These are phyloP conservation scores for Drosophila pandora DNA, from an alignment of 1,140 invertebrate genomes.

Conservation along the genomic window DNA sequence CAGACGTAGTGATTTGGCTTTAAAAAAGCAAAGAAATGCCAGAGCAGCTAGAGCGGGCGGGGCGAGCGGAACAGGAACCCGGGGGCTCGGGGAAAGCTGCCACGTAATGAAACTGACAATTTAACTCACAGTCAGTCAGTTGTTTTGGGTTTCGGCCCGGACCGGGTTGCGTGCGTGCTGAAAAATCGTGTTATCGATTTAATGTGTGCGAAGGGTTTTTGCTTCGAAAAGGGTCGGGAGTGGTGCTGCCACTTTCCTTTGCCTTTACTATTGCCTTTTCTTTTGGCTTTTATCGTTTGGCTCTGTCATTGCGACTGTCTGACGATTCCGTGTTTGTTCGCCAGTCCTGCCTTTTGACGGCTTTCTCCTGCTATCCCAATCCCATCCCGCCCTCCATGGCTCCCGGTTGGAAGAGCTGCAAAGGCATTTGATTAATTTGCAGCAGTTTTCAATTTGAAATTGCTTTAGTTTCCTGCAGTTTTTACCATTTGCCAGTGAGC, in stretches of 20 bases:
- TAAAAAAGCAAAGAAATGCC: conserved; percentile 52
- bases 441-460: conserved; percentile 80
- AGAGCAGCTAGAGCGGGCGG: not conserved
- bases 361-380: conserved; percentile 9
- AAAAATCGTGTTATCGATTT: conserved; percentile 82
- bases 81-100: conserved; percentile 40
- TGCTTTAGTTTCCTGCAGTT: conserved; percentile 67
- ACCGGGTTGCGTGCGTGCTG: conserved; percentile 63
- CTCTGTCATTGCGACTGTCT: conserved; percentile 68
- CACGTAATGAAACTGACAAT: conserved; percentile 82
- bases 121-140: conserved; percentile 69
- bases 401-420: conserved; percentile 10
- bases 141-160: conserved; percentile 34
- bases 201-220: conserved; percentile 61
- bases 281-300: conserved; percentile 48
- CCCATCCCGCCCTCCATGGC: too few species aligned
- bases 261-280: conserved; percentile 13
- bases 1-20: conserved; percentile 80
- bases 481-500: conserved; percentile 14
- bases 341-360: conserved; percentile 40
- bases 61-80: not conserved
- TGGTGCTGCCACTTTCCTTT: conserved; percentile 20
- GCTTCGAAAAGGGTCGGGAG: conserved; percentile 7
- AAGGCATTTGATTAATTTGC: conserved; percentile 80
- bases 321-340: conserved; percentile 58